These are phyloP conservation scores for Drosophila sp. DNA, from an alignment of 1,140 invertebrate species.

Conservation along the genomic window DNA sequence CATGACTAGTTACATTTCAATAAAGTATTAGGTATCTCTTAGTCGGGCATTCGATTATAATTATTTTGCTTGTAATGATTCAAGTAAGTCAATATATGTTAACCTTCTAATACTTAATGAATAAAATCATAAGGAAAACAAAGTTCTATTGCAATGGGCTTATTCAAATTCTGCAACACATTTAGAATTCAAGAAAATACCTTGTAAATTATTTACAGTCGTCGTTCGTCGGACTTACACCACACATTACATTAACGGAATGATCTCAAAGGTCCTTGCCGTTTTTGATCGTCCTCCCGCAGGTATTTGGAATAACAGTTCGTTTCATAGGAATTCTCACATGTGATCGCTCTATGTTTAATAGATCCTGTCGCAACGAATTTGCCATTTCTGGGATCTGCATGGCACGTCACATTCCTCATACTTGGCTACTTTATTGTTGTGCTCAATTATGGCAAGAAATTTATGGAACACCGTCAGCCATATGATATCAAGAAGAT, in stretches of 20 bases:
- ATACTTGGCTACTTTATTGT: neutral
- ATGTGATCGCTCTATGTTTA: neutral
- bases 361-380: slow-evolving; percentile 1
- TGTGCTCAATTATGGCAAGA: slow-evolving; percentile 12
- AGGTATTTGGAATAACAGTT: neutral
- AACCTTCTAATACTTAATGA: too few species aligned
- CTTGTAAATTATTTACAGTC: too few species aligned
- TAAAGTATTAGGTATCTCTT: too few species aligned
- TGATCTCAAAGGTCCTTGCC: neutral
- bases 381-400: neutral
- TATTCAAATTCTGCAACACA: too few species aligned
- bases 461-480: neutral
- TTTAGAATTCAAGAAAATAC: too few species aligned
- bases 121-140: too few species aligned
- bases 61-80: too few species aligned
- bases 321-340: neutral
- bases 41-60: too few species aligned
- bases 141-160: too few species aligned
- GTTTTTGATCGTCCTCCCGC: neutral
- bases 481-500: neutral
- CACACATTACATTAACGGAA: neutral
- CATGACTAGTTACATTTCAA: too few species aligned
- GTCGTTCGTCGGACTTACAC: neutral
- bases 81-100: too few species aligned
- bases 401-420: neutral